Evolutionary conservation across 2,113 vertebrate species (phyloP).

Genomic region (Bubo blakistoni): DNA sequence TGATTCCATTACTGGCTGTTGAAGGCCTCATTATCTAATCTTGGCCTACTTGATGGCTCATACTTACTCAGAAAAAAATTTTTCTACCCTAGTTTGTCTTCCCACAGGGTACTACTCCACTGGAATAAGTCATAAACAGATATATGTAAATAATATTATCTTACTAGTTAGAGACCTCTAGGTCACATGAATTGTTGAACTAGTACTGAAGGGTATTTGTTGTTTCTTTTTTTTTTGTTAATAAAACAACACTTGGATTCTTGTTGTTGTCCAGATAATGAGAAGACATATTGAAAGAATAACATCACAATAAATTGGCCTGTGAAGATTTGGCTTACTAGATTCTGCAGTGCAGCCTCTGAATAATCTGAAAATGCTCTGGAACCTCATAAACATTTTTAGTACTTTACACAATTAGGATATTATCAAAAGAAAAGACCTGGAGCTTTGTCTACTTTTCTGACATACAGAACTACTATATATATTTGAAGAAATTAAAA

Average conservation of each 20-base stretch:
- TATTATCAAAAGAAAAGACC: conserved; percentile 32
- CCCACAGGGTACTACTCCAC: neutral
- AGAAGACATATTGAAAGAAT: neutral
- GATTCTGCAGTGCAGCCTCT: neutral
- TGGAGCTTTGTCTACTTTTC: neutral
- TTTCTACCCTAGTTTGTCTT: neutral
- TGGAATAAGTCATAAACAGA: conserved; percentile 2
- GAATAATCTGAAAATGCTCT: neutral
- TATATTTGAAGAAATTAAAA: neutral
- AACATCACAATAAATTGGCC: neutral
- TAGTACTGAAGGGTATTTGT: neutral
- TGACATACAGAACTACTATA: neutral
- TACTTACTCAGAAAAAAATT: neutral
- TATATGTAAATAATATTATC: neutral
- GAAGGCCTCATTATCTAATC: conserved; percentile 73
- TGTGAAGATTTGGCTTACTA: neutral
- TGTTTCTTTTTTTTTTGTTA: neutral
- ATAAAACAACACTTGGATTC: neutral
- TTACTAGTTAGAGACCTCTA: neutral
- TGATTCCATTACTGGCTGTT: conserved; percentile 63
- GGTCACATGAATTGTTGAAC: neutral
- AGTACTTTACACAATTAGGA: conserved; percentile 2
- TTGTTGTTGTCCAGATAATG: neutral
- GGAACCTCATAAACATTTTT: conserved; percentile 16
- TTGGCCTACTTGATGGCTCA: conserved; percentile 31